Evolutionary conservation across 2,113 vertebrate species (phyloP), one percentile per base, ranked within the genome.

Genomic region (Cyphomyrus plagiostoma): DNA sequence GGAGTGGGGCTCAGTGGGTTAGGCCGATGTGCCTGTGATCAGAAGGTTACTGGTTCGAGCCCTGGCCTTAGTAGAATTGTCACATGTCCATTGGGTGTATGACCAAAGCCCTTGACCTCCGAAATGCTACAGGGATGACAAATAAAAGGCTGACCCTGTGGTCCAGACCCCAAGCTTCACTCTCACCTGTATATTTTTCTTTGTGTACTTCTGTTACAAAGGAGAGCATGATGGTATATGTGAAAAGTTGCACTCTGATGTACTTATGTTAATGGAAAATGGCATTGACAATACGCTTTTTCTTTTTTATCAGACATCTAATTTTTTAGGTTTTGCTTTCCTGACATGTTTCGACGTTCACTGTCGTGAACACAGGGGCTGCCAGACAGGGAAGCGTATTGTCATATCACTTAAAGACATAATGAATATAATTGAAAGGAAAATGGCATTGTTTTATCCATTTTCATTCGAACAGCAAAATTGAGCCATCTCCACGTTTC

Each of bases 91-190:
- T 70, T 42, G 46, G 30, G 39, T 48, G 19, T 45, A 48, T 84
- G 10, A 84, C 82, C 82, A 48, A 42, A 11, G 82, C 89, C 84
- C 86, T 88, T 91, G 89, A 90, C 50, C 48, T 84, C 83, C 80
- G 19, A 90, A 70, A 70, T 70, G 62, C 62, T 70, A n/a, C 10
- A 26, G 10, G 10, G 8, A 26, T 3, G 10, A n/a, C 88, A 1
- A 15, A 86, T 13, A 30, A 30, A 30, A 1, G n/a, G 9, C 26
- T 30, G n/a, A 70, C 1, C n/a, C 26, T 70, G 62, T 66, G 62
- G n/a, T 4, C 62, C 62, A 26, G n/a, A 66, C 62, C 9, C 58
- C 8, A 66, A 26, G n/a, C 62, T 66, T 66, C n/a, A 4, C 62
- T 26, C 23, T 66, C 62, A 26, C 62, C 8, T 11, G 0, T 66